These are phyloP conservation scores for Trachelus tabidus DNA, from an alignment of 2,888 invertebrate genomes.

Conservation along the genomic window DNA sequence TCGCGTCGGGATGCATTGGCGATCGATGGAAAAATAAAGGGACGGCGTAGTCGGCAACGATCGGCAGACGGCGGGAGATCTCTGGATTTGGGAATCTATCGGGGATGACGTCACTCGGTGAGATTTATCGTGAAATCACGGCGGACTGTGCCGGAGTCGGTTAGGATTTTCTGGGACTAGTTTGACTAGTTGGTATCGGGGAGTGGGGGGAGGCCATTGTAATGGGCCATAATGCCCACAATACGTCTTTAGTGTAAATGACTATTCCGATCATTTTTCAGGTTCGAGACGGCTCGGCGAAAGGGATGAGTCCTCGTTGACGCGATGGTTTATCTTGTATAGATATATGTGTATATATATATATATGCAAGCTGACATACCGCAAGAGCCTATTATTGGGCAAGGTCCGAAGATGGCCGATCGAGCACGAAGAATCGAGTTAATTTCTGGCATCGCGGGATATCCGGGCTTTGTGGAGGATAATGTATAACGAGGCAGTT, in stretches of 20 bases:
- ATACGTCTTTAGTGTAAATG: not conserved
- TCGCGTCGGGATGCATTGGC: not conserved
- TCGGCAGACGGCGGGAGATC: not conserved
- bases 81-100: not conserved
- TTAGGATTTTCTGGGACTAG: not conserved
- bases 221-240: not conserved
- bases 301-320: not conserved
- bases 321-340: not conserved
- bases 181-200: not conserved
- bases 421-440: not conserved
- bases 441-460: not conserved
- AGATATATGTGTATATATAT: not conserved
- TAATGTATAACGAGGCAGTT: not conserved
- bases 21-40: not conserved
- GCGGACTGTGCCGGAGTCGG: not conserved
- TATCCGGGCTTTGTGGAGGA: not conserved
- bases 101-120: not conserved
- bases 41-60: not conserved
- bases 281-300: not conserved
- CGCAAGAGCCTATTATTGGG: not conserved
- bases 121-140: not conserved
- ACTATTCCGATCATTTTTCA: not conserved
- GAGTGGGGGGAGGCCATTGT: not conserved
- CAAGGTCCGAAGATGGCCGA: not conserved
- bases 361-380: not conserved